Conservation (phyloP, 2,888 invertebrate species). For the Entomobrya multifasciata region DNA sequence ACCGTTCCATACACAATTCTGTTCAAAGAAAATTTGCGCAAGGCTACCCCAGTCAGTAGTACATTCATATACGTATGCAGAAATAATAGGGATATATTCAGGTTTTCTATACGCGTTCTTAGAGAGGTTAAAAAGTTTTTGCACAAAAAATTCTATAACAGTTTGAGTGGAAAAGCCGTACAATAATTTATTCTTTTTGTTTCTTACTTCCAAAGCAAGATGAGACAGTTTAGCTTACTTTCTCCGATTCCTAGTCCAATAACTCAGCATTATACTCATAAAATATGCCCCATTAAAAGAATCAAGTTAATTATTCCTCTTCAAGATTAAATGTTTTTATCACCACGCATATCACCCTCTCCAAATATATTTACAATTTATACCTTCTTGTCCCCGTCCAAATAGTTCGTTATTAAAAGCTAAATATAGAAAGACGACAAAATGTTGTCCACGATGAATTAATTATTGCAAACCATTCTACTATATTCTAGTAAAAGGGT, state of each 20-base stretch:
- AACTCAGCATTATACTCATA: conserved; percentile 47
- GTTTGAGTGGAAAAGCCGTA: background rate
- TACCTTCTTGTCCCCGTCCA: too few relatives aligned
- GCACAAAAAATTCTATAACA: background rate
- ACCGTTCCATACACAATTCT: too few relatives aligned
- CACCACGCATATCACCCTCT: too few relatives aligned
- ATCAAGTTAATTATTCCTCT: conserved; percentile 20
- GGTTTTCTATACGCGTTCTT: too few relatives aligned
- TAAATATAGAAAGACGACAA: too few relatives aligned
- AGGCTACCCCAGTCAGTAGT: too few relatives aligned
- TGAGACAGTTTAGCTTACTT: conserved; percentile 12
- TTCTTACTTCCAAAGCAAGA: conserved; percentile 18
- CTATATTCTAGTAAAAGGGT: conserved; percentile 33
- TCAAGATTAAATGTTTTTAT: conserved; percentile 1
- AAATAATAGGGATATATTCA: too few relatives aligned
- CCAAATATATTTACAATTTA: too few relatives aligned
- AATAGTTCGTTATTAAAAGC: too few relatives aligned
- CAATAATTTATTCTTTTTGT: conserved; percentile 49
- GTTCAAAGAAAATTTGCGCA: too few relatives aligned
- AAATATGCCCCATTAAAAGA: background rate
- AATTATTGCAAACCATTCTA: conserved; percentile 38
- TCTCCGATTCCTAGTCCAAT: background rate
- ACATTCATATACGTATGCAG: too few relatives aligned
- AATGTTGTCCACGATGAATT: conserved; percentile 2
- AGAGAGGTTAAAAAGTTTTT: too few relatives aligned